phyloP scores from a whole-genome alignment of 2,113 vertebrate species.

The Trichechus manatus region DNA sequence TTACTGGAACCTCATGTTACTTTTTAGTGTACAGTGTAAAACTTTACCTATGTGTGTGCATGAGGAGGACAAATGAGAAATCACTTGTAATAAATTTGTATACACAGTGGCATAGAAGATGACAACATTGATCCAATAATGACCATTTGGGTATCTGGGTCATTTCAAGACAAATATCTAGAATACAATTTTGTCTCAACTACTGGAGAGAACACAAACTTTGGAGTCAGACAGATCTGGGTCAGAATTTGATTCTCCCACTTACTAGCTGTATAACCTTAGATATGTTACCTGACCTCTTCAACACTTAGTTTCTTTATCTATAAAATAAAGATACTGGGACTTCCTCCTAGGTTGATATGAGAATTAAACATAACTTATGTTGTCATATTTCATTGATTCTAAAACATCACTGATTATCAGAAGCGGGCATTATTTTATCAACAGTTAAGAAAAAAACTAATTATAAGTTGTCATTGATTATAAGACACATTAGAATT shows the following conservation, averaged over 20 bases:
- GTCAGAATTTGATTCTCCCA: not conserved
- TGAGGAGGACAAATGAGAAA: slow-evolving; percentile 24
- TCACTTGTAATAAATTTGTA: not conserved
- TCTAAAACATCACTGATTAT: not conserved
- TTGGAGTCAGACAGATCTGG: not conserved
- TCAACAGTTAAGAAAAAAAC: not conserved
- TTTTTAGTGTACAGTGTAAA: not conserved
- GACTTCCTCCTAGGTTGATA: not conserved
- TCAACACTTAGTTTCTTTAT: not conserved
- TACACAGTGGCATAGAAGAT: not conserved
- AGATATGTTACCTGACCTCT: not conserved
- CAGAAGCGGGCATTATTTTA: not conserved
- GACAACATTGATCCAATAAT: not conserved
- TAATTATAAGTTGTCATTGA: not conserved
- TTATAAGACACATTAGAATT: not conserved
- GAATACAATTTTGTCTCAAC: not conserved
- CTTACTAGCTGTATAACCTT: not conserved
- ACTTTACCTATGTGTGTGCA: not conserved
- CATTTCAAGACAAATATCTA: not conserved
- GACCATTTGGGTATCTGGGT: not conserved
- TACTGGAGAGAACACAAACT: slow-evolving; percentile 3
- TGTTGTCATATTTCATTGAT: not conserved
- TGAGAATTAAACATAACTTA: not conserved
- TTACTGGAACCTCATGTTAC: not conserved
- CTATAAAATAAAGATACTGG: not conserved